Evolutionary conservation across 2,113 vertebrate genomes (phyloP).

Genomic region (Naja naja): DNA sequence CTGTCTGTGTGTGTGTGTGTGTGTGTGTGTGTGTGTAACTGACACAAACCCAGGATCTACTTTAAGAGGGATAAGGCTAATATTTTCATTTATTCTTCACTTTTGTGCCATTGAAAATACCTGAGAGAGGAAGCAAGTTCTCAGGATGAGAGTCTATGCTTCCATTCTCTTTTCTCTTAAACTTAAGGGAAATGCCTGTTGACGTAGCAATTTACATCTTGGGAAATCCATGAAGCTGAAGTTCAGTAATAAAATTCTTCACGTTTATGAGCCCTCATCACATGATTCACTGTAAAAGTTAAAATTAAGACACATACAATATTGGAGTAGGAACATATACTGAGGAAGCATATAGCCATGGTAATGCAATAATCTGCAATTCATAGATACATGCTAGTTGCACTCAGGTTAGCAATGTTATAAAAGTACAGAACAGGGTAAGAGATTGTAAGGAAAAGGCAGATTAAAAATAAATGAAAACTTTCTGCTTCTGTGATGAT

Average conservation of each 20-base stretch:
- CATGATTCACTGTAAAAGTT: background rate
- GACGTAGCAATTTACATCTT: background rate
- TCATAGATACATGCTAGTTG: background rate
- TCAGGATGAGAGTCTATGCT: background rate
- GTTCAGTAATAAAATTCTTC: background rate
- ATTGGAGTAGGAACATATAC: background rate
- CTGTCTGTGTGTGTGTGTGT: no score
- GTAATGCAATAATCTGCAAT: background rate
- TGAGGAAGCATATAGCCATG: background rate
- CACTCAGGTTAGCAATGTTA: background rate
- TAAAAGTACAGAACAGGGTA: background rate
- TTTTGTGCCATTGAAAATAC: no score
- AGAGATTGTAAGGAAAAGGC: background rate
- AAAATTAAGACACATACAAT: background rate
- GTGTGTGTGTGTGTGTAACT: no score
- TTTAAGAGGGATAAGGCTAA: no score
- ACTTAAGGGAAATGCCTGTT: background rate
- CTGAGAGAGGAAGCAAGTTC: background rate
- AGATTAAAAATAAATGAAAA: background rate
- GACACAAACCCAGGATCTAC: no score
- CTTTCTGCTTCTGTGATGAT: background rate
- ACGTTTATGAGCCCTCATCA: background rate
- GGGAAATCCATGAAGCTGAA: background rate
- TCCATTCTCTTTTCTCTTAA: background rate
- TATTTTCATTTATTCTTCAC: no score